Percentiles rank a stretch among this genome's conserved stretches.
These are phyloP conservation scores for Psilanteris sp. DNA, from an alignment of 1,140 invertebrate species.

Conservation along the genomic window DNA sequence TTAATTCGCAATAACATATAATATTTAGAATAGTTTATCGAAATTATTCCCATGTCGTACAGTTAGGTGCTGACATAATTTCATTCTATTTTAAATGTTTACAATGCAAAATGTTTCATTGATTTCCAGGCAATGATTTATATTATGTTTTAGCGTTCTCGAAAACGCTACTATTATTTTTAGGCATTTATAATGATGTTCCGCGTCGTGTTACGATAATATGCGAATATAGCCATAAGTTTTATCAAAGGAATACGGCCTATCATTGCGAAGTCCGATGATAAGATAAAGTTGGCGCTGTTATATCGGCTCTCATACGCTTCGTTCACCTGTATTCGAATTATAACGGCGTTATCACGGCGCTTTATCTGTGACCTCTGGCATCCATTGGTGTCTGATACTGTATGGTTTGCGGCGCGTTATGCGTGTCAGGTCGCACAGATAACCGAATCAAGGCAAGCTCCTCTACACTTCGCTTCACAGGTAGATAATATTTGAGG, in stretches of 20 bases:
- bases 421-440: slow-evolving; percentile 56
- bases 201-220: slow-evolving; percentile 33
- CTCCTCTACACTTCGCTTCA: slow-evolving; percentile 53
- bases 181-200: slow-evolving; percentile 18
- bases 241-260: slow-evolving; percentile 46
- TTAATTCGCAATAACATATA: too few species aligned
- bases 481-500: slow-evolving; percentile 59
- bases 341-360: slow-evolving; percentile 56
- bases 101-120: too few species aligned
- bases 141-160: too few species aligned
- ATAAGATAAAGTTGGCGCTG: slow-evolving; percentile 53
- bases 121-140: too few species aligned
- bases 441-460: slow-evolving; percentile 60
- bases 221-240: slow-evolving; percentile 48
- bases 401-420: slow-evolving; percentile 21
- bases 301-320: slow-evolving; percentile 55
- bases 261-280: slow-evolving; percentile 32
- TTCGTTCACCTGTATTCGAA: slow-evolving; percentile 63
- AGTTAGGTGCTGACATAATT: too few species aligned
- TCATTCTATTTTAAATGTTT: too few species aligned
- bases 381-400: slow-evolving; percentile 58
- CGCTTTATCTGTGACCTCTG: slow-evolving; percentile 65
- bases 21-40: too few species aligned
- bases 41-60: too few species aligned
- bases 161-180: slow-evolving; percentile 7